Evolutionary conservation across 2,113 vertebrate genomes (phyloP).

Genomic region (Otus sunia): DNA sequence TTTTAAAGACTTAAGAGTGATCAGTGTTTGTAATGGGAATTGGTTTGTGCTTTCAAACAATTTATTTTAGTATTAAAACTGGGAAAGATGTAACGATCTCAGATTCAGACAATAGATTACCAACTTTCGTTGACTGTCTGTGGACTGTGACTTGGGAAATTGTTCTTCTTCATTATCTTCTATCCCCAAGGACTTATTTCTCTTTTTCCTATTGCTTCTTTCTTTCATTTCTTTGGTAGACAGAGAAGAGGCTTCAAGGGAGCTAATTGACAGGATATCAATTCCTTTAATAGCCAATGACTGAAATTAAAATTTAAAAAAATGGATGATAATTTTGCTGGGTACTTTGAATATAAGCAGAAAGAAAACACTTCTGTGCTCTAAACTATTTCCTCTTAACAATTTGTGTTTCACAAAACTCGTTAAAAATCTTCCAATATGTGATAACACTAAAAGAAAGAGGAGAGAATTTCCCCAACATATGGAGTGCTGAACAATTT

Average conservation of each 20-base stretch:
- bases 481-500: constrained; percentile 13
- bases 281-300: constrained; percentile 71
- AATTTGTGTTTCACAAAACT: neutral
- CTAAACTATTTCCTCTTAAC: neutral
- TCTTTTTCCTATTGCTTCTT: constrained; percentile 73
- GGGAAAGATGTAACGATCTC: neutral
- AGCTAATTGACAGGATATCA: constrained; percentile 77
- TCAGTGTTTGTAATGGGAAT: neutral
- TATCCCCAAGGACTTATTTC: constrained; percentile 73
- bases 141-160: constrained; percentile 72
- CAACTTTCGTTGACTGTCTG: constrained; percentile 73
- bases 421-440: neutral
- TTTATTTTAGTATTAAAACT: neutral
- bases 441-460: neutral
- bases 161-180: constrained; percentile 75
- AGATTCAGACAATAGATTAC: constrained; percentile 56
- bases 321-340: neutral
- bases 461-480: neutral
- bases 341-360: neutral
- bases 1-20: neutral
- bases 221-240: constrained; percentile 71
- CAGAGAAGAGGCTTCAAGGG: constrained; percentile 75
- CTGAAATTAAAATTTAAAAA: constrained; percentile 59
- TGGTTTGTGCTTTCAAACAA: neutral
- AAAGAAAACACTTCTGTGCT: neutral